Evolutionary conservation across 2,797 vertebrate genomes (phyloP), one percentile per base, ranked within the genome.

Genomic region (Myiotriccus ornatus): DNA sequence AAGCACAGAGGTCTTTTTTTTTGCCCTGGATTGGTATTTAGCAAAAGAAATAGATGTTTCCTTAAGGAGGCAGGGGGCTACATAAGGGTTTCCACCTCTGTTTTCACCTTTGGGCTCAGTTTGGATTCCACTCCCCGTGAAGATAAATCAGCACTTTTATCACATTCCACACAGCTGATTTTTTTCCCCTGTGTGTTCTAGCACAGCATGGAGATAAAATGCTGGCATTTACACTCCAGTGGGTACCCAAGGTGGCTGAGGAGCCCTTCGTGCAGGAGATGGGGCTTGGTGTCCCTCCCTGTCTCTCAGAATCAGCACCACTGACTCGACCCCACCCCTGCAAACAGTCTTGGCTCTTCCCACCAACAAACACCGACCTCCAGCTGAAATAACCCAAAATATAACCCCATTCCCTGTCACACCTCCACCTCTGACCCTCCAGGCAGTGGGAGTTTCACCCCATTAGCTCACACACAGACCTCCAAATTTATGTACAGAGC

Each of bases 371-470:
- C 0, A 0, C 21, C 6, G 15, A n/a, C 43, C 59, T 69, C 39
- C 39, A 65, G 19, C 4, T 2, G 12, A 30, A 56, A 55, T 1
- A 47, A 6, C 0, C 1, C 12, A 4, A 47, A 50, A 41, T 7
- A 8, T 0, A 41, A 9, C 0, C 0, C 0, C 6, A 0, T 5
- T 4, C 22, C 1, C 25, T 18, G 18, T 11, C 34, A 11, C 5
- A 14, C 8, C 27, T 43, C 19, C 43, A 19, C 9, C 63, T 21
- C 43, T 47, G 63, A 35, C 60, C 23, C 41, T 7, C 30, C 28
- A 52, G 28, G 50, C 50, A 17, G 28, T 3, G 3, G 7, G 7
- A 5, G 13, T 17, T 7, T 23, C 6, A 30, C 41, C 47, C 46
- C 37, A 4, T 30, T 2, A 22, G 32, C 8, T 34, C 0, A 8